Evolutionary conservation across 2,888 invertebrate genomes (phyloP).

Genomic region (Agonum fuliginosum): DNA sequence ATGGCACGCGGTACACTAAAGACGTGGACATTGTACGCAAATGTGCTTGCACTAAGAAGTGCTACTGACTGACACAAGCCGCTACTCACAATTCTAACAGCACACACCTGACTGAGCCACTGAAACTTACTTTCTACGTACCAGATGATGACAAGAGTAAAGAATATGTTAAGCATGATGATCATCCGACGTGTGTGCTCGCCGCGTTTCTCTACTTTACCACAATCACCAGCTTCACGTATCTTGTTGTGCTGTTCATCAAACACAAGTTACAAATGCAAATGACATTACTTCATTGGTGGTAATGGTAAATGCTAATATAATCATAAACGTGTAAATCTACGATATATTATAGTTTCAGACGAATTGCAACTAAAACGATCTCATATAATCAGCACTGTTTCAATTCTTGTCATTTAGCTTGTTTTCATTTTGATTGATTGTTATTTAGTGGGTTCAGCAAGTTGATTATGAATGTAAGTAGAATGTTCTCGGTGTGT

Average conservation of each 20-base stretch:
- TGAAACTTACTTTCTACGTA: constrained; percentile 59
- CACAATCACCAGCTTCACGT: constrained; percentile 71
- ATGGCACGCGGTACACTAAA: constrained; percentile 95
- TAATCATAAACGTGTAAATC: neutral
- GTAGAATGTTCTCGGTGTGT: constrained; percentile 12
- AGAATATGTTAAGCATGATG: neutral
- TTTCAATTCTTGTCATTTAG: too few species aligned
- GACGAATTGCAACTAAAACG: neutral
- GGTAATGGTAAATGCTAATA: constrained; percentile 65
- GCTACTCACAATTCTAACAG: constrained; percentile 76
- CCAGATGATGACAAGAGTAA: constrained; percentile 54
- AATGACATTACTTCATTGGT: constrained; percentile 72
- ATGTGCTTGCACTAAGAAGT: constrained; percentile 96
- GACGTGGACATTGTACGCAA: constrained; percentile 97
- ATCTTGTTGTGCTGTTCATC: constrained; percentile 71
- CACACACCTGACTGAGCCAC: constrained; percentile 45
- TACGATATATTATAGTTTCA: neutral
- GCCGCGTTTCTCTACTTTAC: constrained; percentile 72
- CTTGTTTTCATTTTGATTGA: neutral
- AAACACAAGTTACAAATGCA: constrained; percentile 71
- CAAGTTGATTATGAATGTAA: constrained; percentile 13
- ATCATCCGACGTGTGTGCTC: constrained; percentile 69
- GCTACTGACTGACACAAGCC: constrained; percentile 83
- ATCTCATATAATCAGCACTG: too few species aligned
- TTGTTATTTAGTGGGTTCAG: neutral